phyloP scores from a whole-genome alignment of 2,888 invertebrate genomes.

The Oligia fasciuncula region DNA sequence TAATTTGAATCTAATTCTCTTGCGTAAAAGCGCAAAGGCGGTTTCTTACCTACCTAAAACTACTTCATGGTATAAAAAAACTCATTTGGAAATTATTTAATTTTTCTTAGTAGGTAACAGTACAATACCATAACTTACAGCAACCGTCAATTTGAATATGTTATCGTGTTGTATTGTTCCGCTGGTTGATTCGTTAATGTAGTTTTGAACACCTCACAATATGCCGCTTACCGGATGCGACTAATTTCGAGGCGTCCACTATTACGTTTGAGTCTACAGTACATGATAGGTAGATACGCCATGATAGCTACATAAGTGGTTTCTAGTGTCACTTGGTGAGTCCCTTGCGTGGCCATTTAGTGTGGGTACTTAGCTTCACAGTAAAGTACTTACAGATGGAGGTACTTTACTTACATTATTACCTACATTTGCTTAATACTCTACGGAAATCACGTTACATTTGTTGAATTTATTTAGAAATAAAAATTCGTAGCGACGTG shows the following conservation, averaged over 20 bases:
- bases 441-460: conserved; percentile 22
- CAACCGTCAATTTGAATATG: conserved; percentile 54
- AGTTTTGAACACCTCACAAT: conserved; percentile 66
- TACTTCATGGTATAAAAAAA: background rate
- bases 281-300: conserved; percentile 52
- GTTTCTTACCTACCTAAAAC: background rate
- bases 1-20: background rate
- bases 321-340: conserved; percentile 61
- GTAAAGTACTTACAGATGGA: conserved; percentile 13
- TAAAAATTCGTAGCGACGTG: background rate
- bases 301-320: conserved; percentile 66
- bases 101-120: conserved; percentile 1
- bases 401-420: conserved; percentile 10
- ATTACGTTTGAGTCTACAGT: conserved; percentile 60
- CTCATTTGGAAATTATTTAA: background rate
- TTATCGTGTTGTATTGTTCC: conserved; percentile 58
- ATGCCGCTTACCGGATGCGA: conserved; percentile 57
- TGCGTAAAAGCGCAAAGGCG: background rate
- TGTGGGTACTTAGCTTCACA: conserved; percentile 29
- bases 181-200: conserved; percentile 63
- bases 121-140: conserved; percentile 37
- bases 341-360: conserved; percentile 54
- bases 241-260: conserved; percentile 60
- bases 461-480: conserved; percentile 13
- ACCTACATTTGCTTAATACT: conserved; percentile 13